phyloP scores from a whole-genome alignment of 2,797 vertebrate species.

The Botia almorhae region DNA sequence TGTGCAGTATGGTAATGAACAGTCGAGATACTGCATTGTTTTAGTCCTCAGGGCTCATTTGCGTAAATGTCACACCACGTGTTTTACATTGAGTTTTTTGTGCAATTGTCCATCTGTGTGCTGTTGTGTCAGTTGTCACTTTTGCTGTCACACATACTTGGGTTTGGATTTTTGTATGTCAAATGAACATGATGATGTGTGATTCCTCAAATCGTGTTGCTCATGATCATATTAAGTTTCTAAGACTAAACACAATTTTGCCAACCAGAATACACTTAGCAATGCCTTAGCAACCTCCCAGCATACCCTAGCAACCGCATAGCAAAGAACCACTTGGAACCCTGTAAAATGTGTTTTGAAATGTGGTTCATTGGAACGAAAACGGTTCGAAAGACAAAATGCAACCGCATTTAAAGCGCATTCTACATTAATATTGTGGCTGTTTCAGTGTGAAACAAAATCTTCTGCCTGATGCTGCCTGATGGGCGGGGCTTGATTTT shows the following conservation, averaged over 20 bases:
- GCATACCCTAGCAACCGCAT: too few relatives aligned
- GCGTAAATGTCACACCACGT: conserved; percentile 23
- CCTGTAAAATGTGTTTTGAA: too few relatives aligned
- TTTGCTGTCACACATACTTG: neutral
- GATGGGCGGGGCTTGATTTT: neutral
- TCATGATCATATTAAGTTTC: neutral
- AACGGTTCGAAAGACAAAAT: too few relatives aligned
- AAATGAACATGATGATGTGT: neutral
- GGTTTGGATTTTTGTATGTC: neutral
- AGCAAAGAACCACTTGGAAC: too few relatives aligned
- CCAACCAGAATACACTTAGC: neutral
- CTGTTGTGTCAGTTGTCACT: neutral
- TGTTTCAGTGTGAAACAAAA: neutral
- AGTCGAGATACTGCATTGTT: conserved; percentile 18
- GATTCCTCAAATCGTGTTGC: neutral
- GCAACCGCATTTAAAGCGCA: too few relatives aligned
- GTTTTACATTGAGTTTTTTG: neutral
- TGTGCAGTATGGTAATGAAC: conserved; percentile 45
- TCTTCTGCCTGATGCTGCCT: neutral
- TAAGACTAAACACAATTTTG: neutral
- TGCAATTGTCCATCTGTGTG: neutral
- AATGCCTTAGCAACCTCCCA: neutral
- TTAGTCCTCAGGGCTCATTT: conserved; percentile 25
- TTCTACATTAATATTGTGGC: neutral
- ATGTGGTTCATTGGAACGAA: too few relatives aligned